A percentile compares a stretch with the other conserved stretches of the same genome.
Evolutionary conservation across 2,888 invertebrate genomes (phyloP).

Genomic region (Clistopyga incitator): DNA sequence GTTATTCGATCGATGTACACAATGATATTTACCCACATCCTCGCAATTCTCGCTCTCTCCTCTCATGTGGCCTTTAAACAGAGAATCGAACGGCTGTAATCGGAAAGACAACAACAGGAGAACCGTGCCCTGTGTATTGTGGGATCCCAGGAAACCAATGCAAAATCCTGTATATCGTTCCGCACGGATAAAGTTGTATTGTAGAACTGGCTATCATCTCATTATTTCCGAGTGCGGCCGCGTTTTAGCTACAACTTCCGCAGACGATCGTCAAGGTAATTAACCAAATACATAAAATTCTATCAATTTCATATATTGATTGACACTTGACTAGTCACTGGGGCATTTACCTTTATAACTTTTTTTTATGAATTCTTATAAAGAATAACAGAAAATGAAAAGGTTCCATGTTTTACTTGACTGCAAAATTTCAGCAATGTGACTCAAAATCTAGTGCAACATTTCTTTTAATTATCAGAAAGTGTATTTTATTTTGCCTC

Average conservation of each 20-base stretch:
- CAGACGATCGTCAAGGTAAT: conserved; percentile 86
- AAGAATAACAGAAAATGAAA: no score
- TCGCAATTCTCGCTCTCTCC: neutral
- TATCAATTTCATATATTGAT: conserved; percentile 29
- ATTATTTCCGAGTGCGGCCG: conserved; percentile 85
- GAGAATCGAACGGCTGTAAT: conserved; percentile 11
- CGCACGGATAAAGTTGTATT: conserved; percentile 86
- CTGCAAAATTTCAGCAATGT: no score
- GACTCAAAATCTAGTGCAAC: no score
- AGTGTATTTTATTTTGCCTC: conserved; percentile 59
- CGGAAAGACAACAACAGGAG: neutral
- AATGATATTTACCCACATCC: neutral
- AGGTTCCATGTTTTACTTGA: no score
- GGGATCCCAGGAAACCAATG: conserved; percentile 75
- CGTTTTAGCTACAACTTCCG: conserved; percentile 85
- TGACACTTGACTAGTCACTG: no score
- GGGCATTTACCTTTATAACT: no score
- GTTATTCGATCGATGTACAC: neutral
- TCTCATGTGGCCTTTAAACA: neutral
- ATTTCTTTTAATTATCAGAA: neutral
- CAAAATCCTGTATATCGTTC: conserved; percentile 84
- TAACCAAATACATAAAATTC: conserved; percentile 17
- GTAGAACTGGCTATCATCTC: conserved; percentile 86
- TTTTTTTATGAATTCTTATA: no score
- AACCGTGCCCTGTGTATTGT: conserved; percentile 70